Evolutionary conservation across 2,113 vertebrate genomes (phyloP).

Genomic region (Oreocharis arfaki): DNA sequence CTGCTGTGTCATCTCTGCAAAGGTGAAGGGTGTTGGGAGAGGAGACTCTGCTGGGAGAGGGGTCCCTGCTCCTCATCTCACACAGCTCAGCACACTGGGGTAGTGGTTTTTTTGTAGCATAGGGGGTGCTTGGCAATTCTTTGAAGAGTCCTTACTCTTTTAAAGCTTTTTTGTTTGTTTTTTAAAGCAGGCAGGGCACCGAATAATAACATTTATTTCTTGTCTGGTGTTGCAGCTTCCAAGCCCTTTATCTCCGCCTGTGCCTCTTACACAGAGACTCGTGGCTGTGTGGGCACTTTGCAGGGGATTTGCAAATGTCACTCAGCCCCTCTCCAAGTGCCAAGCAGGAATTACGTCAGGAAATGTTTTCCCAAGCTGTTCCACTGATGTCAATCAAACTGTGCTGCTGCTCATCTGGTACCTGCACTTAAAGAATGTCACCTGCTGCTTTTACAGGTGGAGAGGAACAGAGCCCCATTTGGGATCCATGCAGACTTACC

Average conservation of each 20-base stretch:
- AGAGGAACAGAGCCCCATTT: neutral
- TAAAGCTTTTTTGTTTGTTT: neutral
- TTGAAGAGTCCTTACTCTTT: neutral
- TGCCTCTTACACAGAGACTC: neutral
- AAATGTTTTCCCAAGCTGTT: neutral
- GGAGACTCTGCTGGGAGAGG: neutral
- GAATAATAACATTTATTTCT: neutral
- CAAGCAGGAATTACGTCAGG: neutral
- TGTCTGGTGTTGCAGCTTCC: neutral
- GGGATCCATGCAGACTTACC: conserved; percentile 60
- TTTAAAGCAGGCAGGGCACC: neutral
- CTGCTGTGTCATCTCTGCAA: neutral
- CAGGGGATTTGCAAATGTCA: neutral
- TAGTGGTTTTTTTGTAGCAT: neutral
- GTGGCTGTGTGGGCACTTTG: neutral
- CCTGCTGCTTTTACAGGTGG: neutral
- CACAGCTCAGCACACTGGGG: neutral
- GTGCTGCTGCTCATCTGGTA: neutral
- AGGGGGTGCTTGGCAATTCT: neutral
- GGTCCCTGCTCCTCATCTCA: neutral
- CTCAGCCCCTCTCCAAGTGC: neutral
- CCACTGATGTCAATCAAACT: neutral
- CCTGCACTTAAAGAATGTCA: neutral
- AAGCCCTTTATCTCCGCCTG: neutral
- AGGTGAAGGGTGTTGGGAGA: neutral